Percentiles rank a stretch among this genome's conserved stretches.
These are phyloP conservation scores for Athalia rosae DNA, from an alignment of 2,888 invertebrate genomes.

Conservation along the genomic window DNA sequence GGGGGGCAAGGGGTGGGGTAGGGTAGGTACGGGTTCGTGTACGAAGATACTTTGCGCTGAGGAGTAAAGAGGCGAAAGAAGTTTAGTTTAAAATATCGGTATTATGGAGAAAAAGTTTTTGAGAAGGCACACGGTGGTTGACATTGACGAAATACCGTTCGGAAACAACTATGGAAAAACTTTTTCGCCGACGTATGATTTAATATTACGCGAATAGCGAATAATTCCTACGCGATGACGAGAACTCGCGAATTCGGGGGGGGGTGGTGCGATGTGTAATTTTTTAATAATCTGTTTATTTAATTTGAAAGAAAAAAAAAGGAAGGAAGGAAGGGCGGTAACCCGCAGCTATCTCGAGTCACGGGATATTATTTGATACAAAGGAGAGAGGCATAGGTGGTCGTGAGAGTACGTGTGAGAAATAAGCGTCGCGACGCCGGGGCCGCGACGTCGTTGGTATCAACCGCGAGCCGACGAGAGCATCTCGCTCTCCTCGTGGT, in stretches of 20 bases:
- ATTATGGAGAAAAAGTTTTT: not conserved
- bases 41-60: too few species aligned
- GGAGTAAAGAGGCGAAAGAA: not conserved
- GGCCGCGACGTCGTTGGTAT: not conserved
- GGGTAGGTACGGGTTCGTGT: not conserved
- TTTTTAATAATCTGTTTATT: too few species aligned
- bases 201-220: not conserved
- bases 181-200: constrained; percentile 58
- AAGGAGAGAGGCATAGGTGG: too few species aligned
- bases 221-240: not conserved
- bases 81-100: constrained; percentile 26
- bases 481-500: constrained; percentile 19
- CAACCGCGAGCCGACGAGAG: constrained; percentile 17
- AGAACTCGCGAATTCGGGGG: too few species aligned
- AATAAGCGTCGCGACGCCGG: not conserved
- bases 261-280: too few species aligned
- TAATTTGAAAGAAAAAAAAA: too few species aligned
- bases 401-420: not conserved
- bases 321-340: too few species aligned
- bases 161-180: constrained; percentile 63
- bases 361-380: too few species aligned
- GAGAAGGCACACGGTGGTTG: constrained; percentile 43
- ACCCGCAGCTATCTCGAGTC: too few species aligned
- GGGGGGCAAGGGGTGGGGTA: not conserved
- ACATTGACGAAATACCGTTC: constrained; percentile 64